phyloP scores from a whole-genome alignment of 2,113 vertebrate species.

The Cyrtonyx montezumae region DNA sequence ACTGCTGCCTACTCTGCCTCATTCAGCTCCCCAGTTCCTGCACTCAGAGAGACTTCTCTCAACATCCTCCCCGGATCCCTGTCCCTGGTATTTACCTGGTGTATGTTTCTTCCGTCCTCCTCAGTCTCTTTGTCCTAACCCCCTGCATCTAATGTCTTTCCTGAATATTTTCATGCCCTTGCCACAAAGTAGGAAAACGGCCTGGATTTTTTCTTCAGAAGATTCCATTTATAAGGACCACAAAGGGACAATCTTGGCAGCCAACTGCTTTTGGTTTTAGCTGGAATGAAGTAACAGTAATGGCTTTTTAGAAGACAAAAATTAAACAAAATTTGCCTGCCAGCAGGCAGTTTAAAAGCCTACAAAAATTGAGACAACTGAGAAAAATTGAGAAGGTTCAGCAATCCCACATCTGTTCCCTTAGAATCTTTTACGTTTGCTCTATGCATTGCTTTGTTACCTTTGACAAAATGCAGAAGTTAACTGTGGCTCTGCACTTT shows the following conservation, averaged over 20 bases:
- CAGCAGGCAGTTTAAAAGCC: conserved; percentile 25
- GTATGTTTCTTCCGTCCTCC: neutral
- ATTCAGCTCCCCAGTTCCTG: neutral
- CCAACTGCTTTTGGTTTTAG: conserved; percentile 37
- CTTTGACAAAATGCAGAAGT: neutral
- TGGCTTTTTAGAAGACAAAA: conserved; percentile 39
- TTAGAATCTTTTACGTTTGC: neutral
- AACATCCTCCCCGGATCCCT: neutral
- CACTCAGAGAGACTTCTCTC: neutral
- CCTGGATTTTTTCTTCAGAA: conserved; percentile 14
- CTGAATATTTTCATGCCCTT: neutral
- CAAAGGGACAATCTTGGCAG: conserved; percentile 36
- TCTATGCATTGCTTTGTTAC: neutral
- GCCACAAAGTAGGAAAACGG: neutral
- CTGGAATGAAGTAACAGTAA: conserved; percentile 41
- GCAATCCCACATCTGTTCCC: neutral
- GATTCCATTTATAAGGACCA: conserved; percentile 31
- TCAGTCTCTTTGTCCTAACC: neutral
- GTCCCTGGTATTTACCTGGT: neutral
- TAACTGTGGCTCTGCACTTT: neutral
- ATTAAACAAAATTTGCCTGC: conserved; percentile 22
- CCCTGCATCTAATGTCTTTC: neutral
- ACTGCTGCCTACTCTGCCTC: neutral
- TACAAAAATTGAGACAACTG: conserved; percentile 12
- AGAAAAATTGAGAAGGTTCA: conserved; percentile 44